Percentiles rank a stretch among this genome's conserved stretches.
These are phyloP conservation scores for Rattus rattus DNA, from an alignment of 2,113 vertebrate species.

Conservation along the genomic window DNA sequence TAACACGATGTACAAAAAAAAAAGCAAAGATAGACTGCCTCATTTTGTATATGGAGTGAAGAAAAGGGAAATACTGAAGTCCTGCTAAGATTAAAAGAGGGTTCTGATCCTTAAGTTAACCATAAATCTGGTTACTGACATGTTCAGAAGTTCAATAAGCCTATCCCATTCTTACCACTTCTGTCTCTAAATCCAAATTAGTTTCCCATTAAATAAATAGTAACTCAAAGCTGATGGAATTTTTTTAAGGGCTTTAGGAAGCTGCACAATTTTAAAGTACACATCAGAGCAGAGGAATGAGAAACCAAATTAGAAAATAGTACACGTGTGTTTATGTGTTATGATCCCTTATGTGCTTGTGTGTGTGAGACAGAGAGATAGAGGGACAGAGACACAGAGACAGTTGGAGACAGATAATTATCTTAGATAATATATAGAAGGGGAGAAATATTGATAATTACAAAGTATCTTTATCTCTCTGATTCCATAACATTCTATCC, in stretches of 20 bases:
- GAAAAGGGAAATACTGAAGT: constrained; percentile 15
- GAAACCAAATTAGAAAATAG: background rate
- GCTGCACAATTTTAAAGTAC: background rate
- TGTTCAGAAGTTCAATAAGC: constrained; percentile 24
- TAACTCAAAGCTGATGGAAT: background rate
- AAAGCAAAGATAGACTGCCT: background rate
- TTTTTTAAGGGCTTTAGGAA: background rate
- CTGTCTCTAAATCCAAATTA: background rate
- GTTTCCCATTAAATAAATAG: constrained; percentile 37
- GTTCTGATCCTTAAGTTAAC: constrained; percentile 30
- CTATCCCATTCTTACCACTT: constrained; percentile 22
- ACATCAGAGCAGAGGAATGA: background rate
- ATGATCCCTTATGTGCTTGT: no score
- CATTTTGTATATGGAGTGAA: constrained; percentile 30
- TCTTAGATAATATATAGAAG: background rate
- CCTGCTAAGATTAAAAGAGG: background rate
- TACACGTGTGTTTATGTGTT: background rate
- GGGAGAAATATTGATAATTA: background rate
- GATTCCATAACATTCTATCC: background rate
- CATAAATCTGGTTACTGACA: background rate
- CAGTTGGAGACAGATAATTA: background rate
- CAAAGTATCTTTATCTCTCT: background rate
- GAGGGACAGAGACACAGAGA: background rate
- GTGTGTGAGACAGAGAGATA: background rate
- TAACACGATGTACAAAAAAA: constrained; percentile 44